phyloP scores from a whole-genome alignment of 1,140 invertebrate species.

The Macrocentrus cingulum region DNA sequence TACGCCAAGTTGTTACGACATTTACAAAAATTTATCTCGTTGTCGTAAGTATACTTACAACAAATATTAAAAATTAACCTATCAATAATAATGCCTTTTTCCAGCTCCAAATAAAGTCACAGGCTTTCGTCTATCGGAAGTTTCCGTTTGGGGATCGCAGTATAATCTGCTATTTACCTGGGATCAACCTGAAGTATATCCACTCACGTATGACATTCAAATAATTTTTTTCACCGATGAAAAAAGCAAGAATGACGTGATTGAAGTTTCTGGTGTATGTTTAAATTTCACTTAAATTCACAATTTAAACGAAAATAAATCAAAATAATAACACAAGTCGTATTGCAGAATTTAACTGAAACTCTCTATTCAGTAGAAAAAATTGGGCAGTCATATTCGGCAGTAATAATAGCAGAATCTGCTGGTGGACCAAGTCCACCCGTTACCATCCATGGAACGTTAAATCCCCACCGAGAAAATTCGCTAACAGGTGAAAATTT shows the following conservation, averaged over 20 bases:
- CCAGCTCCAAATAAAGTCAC: slow-evolving; percentile 44
- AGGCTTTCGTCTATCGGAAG: slow-evolving; percentile 27
- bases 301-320: neutral
- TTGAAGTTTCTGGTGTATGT: slow-evolving; percentile 43
- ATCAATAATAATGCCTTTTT: neutral
- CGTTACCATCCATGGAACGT: slow-evolving; percentile 4
- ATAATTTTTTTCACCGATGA: slow-evolving; percentile 27
- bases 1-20: slow-evolving; percentile 47
- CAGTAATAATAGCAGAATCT: slow-evolving; percentile 44
- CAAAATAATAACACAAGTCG: neutral
- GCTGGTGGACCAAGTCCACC: slow-evolving; percentile 37
- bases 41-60: slow-evolving; percentile 53
- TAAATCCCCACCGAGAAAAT: neutral
- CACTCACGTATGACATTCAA: slow-evolving; percentile 50
- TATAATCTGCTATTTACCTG: slow-evolving; percentile 48
- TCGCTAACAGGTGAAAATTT: neutral
- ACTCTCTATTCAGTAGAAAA: slow-evolving; percentile 32
- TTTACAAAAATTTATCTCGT: slow-evolving; percentile 40
- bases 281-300: neutral
- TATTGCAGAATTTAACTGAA: slow-evolving; percentile 39
- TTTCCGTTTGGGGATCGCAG: slow-evolving; percentile 7
- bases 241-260: neutral
- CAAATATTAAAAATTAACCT: too few species aligned
- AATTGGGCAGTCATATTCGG: slow-evolving; percentile 34
- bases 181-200: slow-evolving; percentile 43